Percentiles rank a stretch among this genome's conserved stretches.
Conservation (phyloP, 2,797 vertebrate genomes). For the Chelidonichthys spinosus region DNA sequence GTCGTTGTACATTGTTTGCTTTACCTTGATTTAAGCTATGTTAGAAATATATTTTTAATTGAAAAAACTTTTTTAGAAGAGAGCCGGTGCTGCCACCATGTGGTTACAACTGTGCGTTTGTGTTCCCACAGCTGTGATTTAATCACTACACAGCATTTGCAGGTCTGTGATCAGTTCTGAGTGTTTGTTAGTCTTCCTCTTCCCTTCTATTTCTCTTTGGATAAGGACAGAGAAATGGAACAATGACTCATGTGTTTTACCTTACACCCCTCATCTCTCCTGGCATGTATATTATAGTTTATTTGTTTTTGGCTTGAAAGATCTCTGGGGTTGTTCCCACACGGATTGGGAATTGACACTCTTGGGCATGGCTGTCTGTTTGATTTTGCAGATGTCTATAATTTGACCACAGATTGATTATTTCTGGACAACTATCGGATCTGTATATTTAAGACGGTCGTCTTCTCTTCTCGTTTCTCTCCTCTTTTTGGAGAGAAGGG, state of each 20-base stretch:
- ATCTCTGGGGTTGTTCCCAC: constrained; percentile 18
- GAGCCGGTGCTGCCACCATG: constrained; percentile 68
- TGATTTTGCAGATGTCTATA: neutral
- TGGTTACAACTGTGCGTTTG: constrained; percentile 49
- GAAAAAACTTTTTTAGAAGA: neutral
- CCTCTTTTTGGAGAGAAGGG: constrained; percentile 22
- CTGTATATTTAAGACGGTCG: constrained; percentile 5
- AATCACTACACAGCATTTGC: neutral
- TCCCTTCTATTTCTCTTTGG: neutral
- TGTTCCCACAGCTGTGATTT: constrained; percentile 15
- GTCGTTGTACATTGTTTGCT: neutral
- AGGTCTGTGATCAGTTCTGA: constrained; percentile 2
- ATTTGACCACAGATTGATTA: neutral
- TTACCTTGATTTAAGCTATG: neutral
- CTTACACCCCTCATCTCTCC: neutral
- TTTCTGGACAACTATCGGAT: constrained; percentile 11
- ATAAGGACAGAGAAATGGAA: neutral
- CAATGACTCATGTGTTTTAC: neutral
- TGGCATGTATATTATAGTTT: constrained; percentile 10
- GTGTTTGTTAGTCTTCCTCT: neutral
- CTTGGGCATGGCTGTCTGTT: neutral
- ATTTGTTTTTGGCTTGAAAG: constrained; percentile 12
- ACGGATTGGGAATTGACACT: constrained; percentile 7
- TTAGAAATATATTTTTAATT: neutral
- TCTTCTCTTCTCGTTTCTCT: neutral